A percentile compares a stretch with the other conserved stretches of the same genome.
These are phyloP conservation scores for Setipinna tenuifilis DNA, from an alignment of 2,797 vertebrate genomes.

Conservation along the genomic window DNA sequence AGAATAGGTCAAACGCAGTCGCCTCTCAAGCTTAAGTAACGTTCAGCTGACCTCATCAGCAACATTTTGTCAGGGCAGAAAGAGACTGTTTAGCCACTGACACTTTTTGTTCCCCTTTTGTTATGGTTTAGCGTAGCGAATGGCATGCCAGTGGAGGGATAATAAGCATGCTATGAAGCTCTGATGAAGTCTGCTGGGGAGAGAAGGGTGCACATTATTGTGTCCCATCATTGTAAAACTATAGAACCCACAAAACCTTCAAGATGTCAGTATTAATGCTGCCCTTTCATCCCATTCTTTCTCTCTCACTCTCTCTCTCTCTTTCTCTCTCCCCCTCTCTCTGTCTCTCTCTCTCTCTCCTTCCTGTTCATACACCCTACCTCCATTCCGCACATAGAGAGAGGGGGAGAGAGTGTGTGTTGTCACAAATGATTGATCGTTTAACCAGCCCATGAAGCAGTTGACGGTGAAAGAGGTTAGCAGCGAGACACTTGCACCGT, in stretches of 20 bases:
- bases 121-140: not conserved
- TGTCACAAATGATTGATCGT: conserved; percentile 25
- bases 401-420: conserved; percentile 2
- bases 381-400: conserved; percentile 29
- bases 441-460: conserved; percentile 21
- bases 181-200: not conserved
- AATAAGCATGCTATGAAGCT: not conserved
- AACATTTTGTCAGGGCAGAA: not conserved
- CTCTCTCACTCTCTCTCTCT: not conserved
- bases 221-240: conserved; percentile 1
- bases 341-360: not conserved
- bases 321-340: conserved; percentile 1
- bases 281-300: not conserved
- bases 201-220: not conserved
- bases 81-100: not conserved
- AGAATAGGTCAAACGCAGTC: not conserved
- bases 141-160: not conserved
- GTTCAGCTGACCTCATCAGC: not conserved
- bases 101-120: not conserved
- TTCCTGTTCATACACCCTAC: not conserved
- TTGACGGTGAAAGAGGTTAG: conserved; percentile 24
- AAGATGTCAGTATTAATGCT: not conserved
- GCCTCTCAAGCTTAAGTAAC: not conserved
- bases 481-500: conserved; percentile 25
- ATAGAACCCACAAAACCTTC: not conserved